Evolutionary conservation across 2,888 invertebrate species (phyloP).

Genomic region (Metalampra italica): DNA sequence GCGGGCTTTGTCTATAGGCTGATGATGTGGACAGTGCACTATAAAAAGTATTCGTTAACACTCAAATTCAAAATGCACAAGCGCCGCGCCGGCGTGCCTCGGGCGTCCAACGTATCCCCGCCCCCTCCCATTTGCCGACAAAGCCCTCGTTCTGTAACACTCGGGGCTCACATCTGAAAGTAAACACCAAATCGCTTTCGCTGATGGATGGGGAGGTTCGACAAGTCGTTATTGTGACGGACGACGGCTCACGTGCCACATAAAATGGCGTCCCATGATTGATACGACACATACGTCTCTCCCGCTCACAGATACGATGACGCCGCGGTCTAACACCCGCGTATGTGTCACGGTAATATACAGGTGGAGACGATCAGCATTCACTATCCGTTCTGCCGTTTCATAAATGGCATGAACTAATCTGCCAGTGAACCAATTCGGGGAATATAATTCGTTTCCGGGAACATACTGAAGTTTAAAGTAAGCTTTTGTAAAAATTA

Average conservation of each 20-base stretch:
- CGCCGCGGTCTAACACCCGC: background rate
- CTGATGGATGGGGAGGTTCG: slow-evolving; percentile 7
- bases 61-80: too few species aligned
- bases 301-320: background rate
- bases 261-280: background rate
- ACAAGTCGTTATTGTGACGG: slow-evolving; percentile 6
- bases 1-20: too few species aligned
- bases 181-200: background rate
- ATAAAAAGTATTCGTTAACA: too few species aligned
- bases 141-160: too few species aligned
- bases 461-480: too few species aligned
- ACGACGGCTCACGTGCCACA: background rate
- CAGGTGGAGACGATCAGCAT: background rate
- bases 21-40: too few species aligned
- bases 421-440: too few species aligned
- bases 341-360: background rate
- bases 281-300: background rate
- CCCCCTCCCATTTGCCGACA: background rate
- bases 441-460: too few species aligned
- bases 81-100: too few species aligned
- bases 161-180: background rate
- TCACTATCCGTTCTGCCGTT: background rate
- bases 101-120: too few species aligned
- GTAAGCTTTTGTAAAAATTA: too few species aligned
- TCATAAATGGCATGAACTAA: too few species aligned